phyloP scores from a whole-genome alignment of 2,797 vertebrate species.

The Thaleichthys pacificus region DNA sequence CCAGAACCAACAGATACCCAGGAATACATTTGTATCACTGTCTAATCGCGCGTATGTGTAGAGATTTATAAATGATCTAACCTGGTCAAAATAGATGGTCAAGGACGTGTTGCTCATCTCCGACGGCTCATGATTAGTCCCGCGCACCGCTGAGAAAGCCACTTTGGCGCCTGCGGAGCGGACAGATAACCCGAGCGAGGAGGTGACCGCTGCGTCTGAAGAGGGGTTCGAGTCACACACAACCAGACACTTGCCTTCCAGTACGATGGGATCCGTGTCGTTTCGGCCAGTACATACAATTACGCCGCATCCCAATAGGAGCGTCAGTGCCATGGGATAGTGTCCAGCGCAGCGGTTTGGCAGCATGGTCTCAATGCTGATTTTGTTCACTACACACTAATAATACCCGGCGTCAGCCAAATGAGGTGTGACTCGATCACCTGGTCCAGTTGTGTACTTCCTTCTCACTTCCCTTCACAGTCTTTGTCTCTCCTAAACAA shows the following conservation, averaged over 20 bases:
- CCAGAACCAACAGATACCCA: no score
- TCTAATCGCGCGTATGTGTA: no score
- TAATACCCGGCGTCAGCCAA: constrained; percentile 70
- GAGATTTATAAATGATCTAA: constrained; percentile 55
- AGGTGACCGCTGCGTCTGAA: constrained; percentile 92
- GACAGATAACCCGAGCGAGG: constrained; percentile 92
- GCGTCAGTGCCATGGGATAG: constrained; percentile 79
- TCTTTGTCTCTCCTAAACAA: no score
- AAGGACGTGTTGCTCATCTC: constrained; percentile 97
- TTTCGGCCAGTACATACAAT: constrained; percentile 84
- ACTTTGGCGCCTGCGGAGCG: constrained; percentile 89
- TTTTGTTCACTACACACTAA: constrained; percentile 70
- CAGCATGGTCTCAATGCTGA: constrained; percentile 77
- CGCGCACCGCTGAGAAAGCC: constrained; percentile 83
- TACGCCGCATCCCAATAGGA: constrained; percentile 80
- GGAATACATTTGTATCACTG: no score
- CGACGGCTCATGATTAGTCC: constrained; percentile 90
- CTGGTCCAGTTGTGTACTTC: constrained; percentile 71
- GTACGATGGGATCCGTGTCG: constrained; percentile 96
- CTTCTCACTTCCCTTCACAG: constrained; percentile 32
- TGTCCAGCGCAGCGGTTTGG: constrained; percentile 73
- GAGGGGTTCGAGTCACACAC: constrained; percentile 98
- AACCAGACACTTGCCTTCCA: constrained; percentile 97
- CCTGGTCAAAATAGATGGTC: constrained; percentile 97
- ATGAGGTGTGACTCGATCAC: constrained; percentile 80